Evolutionary conservation across 2,113 vertebrate genomes (phyloP), one percentile per base, ranked within the genome.

Genomic region (Oplegnathus fasciatus): DNA sequence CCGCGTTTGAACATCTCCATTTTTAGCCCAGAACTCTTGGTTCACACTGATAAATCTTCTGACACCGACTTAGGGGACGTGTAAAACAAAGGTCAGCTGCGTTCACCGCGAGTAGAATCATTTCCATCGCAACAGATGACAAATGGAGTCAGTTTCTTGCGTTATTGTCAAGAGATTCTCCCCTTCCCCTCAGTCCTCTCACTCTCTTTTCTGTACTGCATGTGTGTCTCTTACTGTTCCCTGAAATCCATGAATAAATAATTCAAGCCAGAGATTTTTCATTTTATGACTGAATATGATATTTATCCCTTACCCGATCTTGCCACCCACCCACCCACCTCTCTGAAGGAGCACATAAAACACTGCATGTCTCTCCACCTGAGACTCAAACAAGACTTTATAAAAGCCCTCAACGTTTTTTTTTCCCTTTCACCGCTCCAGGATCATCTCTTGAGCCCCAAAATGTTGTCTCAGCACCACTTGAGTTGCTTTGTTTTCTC

Each of bases 401-500:
- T 68, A 75, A 80, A 83, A 80, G n/a, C 42, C 75, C 73, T 68
- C 73, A 60, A 76, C 44, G 50, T 48, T 67, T 67, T 44, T 61
- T 60, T 68, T 93, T 93, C 89, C 84, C 62, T 68, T 18, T 32
- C 93, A 65, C 79, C 86, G 83, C 93, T 94, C 91, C 92, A 92
- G 93, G 76, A 86, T 93, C 94, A 85, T 94, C 94, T 94, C 95
- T 85, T 91, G 93, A 93, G 94, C 89, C 87, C 89, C 87, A 91
- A 94, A 94, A 86, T 95, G 87, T 93, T 95, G 94, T 93, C 95
- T 95, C 94, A 94, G 94, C 91, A 76, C 82, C 78, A 81, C 61
- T 88, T 57, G 58, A 81, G 72, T 82, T 85, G 61, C 88, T 88
- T 89, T 92, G 89, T 85, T 87, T 90, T 75, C 66, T 55, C 77